Conservation (phyloP, 2,888 invertebrate genomes). For the Nymphalis polychloros region DNA sequence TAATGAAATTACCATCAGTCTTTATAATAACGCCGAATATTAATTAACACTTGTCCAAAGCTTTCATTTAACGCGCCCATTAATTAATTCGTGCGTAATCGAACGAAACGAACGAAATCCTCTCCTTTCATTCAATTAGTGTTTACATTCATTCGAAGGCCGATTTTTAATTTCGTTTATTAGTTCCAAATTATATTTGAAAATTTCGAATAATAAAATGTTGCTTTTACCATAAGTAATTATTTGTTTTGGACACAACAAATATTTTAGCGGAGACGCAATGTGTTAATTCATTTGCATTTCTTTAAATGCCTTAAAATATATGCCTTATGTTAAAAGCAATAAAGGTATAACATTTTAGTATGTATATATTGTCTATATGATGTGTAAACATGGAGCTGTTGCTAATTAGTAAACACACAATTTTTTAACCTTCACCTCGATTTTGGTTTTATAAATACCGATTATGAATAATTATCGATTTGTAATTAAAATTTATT, state of each 20-base stretch:
- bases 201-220: not conserved
- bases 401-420: conserved; percentile 30
- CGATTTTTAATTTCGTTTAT: conserved; percentile 45
- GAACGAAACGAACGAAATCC: conserved; percentile 54
- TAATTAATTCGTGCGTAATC: conserved; percentile 49
- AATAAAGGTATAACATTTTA: conserved; percentile 11
- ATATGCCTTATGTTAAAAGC: conserved; percentile 4
- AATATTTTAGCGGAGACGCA: conserved; percentile 8
- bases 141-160: conserved; percentile 43
- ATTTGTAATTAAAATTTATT: conserved; percentile 2
- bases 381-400: conserved; percentile 26
- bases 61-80: conserved; percentile 44
- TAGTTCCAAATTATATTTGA: conserved; percentile 32
- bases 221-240: not conserved
- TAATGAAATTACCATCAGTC: not conserved
- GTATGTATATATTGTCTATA: conserved; percentile 12
- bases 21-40: conserved; percentile 22
- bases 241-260: conserved; percentile 9
- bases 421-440: conserved; percentile 38
- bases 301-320: conserved; percentile 3
- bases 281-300: conserved; percentile 19
- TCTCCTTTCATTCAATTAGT: conserved; percentile 59
- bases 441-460: conserved; percentile 33
- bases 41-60: conserved; percentile 40
- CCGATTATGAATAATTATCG: conserved; percentile 15